These are phyloP conservation scores for Tachina lurida DNA, from an alignment of 2,888 invertebrate species.

Conservation along the genomic window DNA sequence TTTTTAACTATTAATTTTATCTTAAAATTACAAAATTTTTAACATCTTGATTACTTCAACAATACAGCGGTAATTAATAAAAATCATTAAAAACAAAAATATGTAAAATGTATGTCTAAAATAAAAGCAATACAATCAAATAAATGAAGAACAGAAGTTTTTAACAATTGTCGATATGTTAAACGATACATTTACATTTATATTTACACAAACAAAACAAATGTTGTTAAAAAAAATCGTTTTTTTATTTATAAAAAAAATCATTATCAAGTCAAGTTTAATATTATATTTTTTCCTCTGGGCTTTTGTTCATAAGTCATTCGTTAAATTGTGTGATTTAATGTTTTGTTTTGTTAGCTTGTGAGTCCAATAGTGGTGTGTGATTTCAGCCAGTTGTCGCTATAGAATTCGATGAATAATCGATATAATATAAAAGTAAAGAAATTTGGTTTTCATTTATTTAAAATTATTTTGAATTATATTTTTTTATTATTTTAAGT, in stretches of 20 bases:
- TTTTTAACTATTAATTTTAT: slow-evolving; percentile 20
- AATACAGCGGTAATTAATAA: slow-evolving; percentile 67
- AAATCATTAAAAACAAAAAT: slow-evolving; percentile 36
- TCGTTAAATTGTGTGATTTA: neutral
- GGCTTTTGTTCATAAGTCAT: slow-evolving; percentile 39
- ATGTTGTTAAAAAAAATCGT: slow-evolving; percentile 21
- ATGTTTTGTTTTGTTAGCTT: slow-evolving; percentile 2
- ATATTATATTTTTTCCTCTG: slow-evolving; percentile 15
- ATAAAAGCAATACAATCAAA: slow-evolving; percentile 10
- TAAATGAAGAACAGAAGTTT: slow-evolving; percentile 4
- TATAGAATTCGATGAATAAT: slow-evolving; percentile 18
- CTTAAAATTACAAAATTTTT: slow-evolving; percentile 55
- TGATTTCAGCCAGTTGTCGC: slow-evolving; percentile 66
- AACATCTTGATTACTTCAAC: slow-evolving; percentile 62
- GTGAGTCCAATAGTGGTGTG: slow-evolving; percentile 50
- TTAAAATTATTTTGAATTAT: neutral
- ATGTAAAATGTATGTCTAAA: slow-evolving; percentile 29
- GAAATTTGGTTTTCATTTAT: neutral
- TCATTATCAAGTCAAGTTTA: slow-evolving; percentile 62
- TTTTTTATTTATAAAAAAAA: slow-evolving; percentile 37
- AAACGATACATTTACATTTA: slow-evolving; percentile 58
- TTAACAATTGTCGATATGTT: slow-evolving; percentile 48
- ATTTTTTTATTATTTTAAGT: neutral
- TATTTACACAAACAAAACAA: no score
- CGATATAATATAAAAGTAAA: neutral